phyloP scores from a whole-genome alignment of 1,140 invertebrate genomes.

The Hestina assimilis region DNA sequence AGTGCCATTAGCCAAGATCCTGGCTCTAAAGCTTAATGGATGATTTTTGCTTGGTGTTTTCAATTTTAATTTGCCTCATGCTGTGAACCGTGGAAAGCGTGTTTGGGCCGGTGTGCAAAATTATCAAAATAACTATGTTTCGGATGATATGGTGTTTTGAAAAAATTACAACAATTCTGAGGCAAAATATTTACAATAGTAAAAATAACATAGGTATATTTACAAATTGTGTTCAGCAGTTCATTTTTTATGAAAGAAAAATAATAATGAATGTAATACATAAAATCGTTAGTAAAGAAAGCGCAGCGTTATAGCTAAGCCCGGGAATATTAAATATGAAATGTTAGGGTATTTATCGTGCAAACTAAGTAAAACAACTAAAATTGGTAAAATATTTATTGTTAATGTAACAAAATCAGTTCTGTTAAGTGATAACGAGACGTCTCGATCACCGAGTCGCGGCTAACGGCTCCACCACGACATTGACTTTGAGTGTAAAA shows the following conservation, averaged over 20 bases:
- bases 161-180: background rate
- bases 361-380: conserved; percentile 71
- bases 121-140: conserved; percentile 16
- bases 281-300: conserved; percentile 24
- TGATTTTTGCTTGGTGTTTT: conserved; percentile 36
- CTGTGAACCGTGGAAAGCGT: conserved; percentile 50
- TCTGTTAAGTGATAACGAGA: conserved; percentile 68
- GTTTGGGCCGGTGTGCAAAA: conserved; percentile 36
- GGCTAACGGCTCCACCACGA: conserved; percentile 51
- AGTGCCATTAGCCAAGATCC: conserved; percentile 49
- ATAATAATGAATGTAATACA: background rate
- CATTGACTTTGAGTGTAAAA: conserved; percentile 57
- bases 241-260: background rate
- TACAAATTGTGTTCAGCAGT: no score
- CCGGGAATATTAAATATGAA: conserved; percentile 55
- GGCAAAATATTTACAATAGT: background rate
- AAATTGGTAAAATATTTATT: conserved; percentile 68
- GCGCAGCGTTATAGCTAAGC: conserved; percentile 66
- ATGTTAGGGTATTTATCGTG: conserved; percentile 48
- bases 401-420: conserved; percentile 75
- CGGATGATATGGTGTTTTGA: conserved; percentile 22
- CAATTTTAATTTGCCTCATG: conserved; percentile 47
- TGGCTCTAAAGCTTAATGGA: conserved; percentile 48
- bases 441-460: conserved; percentile 51
- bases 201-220: background rate